A percentile compares a stretch with the other conserved stretches of the same genome.
Conservation (phyloP, 2,888 invertebrate genomes). For the Podotricha telesiphe region DNA sequence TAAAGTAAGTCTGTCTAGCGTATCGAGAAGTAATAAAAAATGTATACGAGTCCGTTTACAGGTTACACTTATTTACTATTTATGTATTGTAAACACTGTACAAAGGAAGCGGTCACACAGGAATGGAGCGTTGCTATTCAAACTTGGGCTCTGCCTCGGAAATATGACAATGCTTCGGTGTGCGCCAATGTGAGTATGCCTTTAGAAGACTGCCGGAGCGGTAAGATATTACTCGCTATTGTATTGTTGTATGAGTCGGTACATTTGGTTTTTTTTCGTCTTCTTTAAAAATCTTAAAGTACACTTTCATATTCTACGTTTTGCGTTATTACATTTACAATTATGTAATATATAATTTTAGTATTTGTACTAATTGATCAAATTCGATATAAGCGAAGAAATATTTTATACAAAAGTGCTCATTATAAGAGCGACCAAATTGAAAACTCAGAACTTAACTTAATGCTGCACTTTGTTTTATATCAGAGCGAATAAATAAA, state of each 20-base stretch:
- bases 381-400: no score
- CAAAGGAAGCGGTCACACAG: slow-evolving; percentile 70
- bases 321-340: no score
- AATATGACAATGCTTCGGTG: slow-evolving; percentile 77
- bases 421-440: no score
- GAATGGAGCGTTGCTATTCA: slow-evolving; percentile 62
- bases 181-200: slow-evolving; percentile 71
- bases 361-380: no score
- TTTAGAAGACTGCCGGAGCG: slow-evolving; percentile 58
- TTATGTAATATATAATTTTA: no score
- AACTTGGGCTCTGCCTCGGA: slow-evolving; percentile 63
- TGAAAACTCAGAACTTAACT: no score
- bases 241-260: not conserved
- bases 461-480: no score
- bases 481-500: no score
- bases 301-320: no score
- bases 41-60: slow-evolving; percentile 68
- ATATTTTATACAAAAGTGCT: no score
- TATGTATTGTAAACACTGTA: slow-evolving; percentile 68
- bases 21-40: slow-evolving; percentile 61
- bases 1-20: slow-evolving; percentile 29
- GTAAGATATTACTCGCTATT: slow-evolving; percentile 55
- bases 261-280: not conserved
- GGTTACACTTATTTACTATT: slow-evolving; percentile 68
- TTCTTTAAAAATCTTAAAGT: no score